phyloP scores from a whole-genome alignment of 2,888 invertebrate species.

The Cyaniris semiargus region DNA sequence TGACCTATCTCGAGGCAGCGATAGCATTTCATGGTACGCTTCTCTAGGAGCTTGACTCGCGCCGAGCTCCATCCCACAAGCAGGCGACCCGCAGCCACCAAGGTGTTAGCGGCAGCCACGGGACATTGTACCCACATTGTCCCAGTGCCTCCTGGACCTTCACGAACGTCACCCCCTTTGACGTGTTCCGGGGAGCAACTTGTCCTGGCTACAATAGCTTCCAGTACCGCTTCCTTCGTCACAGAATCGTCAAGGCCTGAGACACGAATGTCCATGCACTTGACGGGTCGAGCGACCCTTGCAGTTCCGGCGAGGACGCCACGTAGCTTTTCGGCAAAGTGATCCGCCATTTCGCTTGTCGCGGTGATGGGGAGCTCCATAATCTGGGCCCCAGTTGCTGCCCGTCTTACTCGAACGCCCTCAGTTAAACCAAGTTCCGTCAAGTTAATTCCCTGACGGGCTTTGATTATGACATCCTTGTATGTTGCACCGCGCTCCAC shows the following conservation, averaged over 20 bases:
- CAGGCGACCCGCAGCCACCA: conserved; percentile 8
- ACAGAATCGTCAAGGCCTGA: not conserved
- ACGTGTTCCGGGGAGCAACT: not conserved
- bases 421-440: not conserved
- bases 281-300: conserved; percentile 9
- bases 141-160: not conserved
- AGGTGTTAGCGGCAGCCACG: not conserved
- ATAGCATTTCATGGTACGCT: not conserved
- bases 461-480: no score
- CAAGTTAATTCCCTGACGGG: no score
- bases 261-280: not conserved
- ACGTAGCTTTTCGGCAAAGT: not conserved
- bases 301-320: not conserved
- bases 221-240: conserved; percentile 13
- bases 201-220: not conserved
- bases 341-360: not conserved
- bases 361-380: not conserved
- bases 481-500: no score
- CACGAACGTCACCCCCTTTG: not conserved
- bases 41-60: not conserved
- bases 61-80: conserved; percentile 25
- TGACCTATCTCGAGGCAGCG: conserved; percentile 27
- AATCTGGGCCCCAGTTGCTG: no score
- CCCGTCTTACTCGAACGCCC: not conserved
- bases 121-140: conserved; percentile 5